Conservation (phyloP, 2,797 vertebrate species). For the Melanogrammus aeglefinus region DNA sequence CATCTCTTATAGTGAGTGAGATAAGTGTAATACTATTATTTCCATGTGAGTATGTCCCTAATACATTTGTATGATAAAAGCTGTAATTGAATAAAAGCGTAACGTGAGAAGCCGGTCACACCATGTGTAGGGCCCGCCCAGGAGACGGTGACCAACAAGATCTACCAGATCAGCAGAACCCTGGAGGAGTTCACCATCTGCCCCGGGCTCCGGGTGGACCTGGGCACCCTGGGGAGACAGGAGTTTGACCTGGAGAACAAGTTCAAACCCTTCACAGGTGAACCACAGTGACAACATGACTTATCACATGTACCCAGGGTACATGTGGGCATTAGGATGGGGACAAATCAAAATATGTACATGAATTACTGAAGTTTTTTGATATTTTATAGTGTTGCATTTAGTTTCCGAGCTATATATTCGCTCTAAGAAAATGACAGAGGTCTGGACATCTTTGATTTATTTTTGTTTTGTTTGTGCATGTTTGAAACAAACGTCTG, state of each 20-base stretch:
- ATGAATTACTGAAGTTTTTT: not conserved
- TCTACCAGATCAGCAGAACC: conserved; percentile 94
- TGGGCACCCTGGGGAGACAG: conserved; percentile 88
- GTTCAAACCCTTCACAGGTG: conserved; percentile 96
- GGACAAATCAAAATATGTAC: not conserved
- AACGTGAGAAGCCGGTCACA: not conserved
- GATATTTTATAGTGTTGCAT: no score
- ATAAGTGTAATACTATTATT: not conserved
- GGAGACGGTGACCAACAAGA: conserved; percentile 85
- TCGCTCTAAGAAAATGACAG: no score
- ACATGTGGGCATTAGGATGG: not conserved
- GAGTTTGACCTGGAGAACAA: conserved; percentile 94
- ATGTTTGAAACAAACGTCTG: no score
- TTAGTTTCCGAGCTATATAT: no score
- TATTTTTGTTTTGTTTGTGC: no score
- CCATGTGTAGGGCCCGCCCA: conserved; percentile 83
- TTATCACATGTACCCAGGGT: not conserved
- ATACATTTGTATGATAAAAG: not conserved
- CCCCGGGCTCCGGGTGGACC: conserved; percentile 86
- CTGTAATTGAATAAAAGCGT: not conserved
- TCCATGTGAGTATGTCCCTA: not conserved
- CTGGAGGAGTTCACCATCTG: conserved; percentile 94
- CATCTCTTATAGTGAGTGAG: not conserved
- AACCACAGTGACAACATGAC: conserved; percentile 17
- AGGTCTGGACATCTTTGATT: no score